Percentiles rank a stretch among this genome's conserved stretches.
Evolutionary conservation across 2,797 vertebrate species (phyloP).

Genomic region (Oryzias dopingdopingensis): DNA sequence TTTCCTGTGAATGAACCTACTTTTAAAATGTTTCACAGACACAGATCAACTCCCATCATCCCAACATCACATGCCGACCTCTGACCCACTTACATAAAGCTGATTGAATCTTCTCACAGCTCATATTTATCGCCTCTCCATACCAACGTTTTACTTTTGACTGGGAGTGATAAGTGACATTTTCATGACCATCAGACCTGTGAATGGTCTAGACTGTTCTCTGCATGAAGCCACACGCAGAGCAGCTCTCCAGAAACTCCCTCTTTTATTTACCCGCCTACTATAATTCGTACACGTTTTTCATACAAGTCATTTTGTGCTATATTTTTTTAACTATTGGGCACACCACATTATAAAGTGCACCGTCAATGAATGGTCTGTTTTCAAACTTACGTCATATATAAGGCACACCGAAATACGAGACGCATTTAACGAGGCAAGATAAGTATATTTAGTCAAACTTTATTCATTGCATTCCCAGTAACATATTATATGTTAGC

Average conservation of each 20-base stretch:
- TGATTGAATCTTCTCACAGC: slow-evolving; percentile 27
- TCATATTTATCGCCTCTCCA: slow-evolving; percentile 27
- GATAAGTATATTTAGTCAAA: no score
- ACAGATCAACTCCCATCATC: slow-evolving; percentile 32
- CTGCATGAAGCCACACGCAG: background rate
- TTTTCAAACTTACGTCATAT: no score
- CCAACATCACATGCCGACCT: slow-evolving; percentile 4
- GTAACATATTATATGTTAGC: no score
- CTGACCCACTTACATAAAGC: slow-evolving; percentile 15
- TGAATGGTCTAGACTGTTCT: slow-evolving; percentile 40
- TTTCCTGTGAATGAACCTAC: slow-evolving; percentile 1
- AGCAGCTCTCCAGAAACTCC: slow-evolving; percentile 28
- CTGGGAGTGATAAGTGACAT: slow-evolving; percentile 10
- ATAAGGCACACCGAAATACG: no score
- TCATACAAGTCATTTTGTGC: no score
- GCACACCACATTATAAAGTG: no score
- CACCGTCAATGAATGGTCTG: no score
- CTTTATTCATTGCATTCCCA: no score
- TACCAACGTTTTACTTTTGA: slow-evolving; percentile 9
- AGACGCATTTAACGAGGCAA: no score
- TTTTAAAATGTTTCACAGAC: background rate
- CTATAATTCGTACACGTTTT: no score
- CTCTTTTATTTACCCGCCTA: background rate
- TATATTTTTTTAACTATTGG: no score
- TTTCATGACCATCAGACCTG: slow-evolving; percentile 36